These are phyloP conservation scores for Lampris megalopsis DNA, from an alignment of 2,113 vertebrate species.

Conservation along the genomic window DNA sequence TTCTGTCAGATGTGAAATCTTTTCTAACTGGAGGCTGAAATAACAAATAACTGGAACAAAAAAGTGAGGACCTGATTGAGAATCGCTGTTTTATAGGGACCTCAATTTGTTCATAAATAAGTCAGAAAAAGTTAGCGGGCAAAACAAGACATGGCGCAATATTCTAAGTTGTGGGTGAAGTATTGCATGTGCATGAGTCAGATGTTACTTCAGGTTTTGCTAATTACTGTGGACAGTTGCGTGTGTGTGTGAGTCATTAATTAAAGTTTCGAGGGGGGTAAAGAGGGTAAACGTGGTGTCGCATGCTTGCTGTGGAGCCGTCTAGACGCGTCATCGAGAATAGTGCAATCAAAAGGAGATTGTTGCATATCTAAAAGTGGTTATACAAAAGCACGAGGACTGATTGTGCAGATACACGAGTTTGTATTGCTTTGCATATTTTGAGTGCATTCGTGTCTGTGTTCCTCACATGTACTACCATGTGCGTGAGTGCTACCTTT, in stretches of 20 bases:
- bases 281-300: background rate
- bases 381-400: background rate
- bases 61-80: no score
- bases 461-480: background rate
- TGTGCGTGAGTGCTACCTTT: background rate
- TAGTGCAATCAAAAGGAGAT: conserved; percentile 33
- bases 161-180: conserved; percentile 61
- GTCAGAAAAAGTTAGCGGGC: conserved; percentile 3
- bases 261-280: conserved; percentile 23
- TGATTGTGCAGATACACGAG: background rate
- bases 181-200: conserved; percentile 56
- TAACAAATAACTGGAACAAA: no score
- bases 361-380: conserved; percentile 32
- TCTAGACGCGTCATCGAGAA: background rate
- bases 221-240: conserved; percentile 53
- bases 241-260: conserved; percentile 37
- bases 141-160: background rate
- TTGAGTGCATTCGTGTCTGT: conserved; percentile 19
- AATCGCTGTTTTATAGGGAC: no score
- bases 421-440: background rate
- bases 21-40: no score
- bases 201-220: conserved; percentile 43
- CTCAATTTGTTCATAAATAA: no score
- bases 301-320: background rate
- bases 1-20: no score